These are phyloP conservation scores for Diploptera punctata DNA, from an alignment of 2,888 invertebrate species.

Conservation along the genomic window DNA sequence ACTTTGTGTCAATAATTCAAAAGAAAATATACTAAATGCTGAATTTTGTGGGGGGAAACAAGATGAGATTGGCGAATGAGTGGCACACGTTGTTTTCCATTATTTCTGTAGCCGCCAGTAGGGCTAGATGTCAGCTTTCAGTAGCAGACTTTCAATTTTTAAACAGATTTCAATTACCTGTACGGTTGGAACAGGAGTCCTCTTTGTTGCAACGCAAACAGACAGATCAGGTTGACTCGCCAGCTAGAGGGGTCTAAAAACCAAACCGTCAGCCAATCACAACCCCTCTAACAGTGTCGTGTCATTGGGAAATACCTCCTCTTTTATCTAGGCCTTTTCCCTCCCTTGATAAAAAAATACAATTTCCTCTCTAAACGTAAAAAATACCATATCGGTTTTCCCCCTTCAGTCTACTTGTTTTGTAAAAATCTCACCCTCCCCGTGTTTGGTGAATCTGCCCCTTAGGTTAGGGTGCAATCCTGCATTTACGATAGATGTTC, in stretches of 20 bases:
- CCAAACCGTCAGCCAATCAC: conserved; percentile 34
- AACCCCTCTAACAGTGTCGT: conserved; percentile 25
- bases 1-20: neutral
- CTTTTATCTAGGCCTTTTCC: conserved; percentile 14
- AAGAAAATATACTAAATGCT: conserved; percentile 9
- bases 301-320: conserved; percentile 27
- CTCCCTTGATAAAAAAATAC: conserved; percentile 8
- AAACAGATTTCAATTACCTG: conserved; percentile 42
- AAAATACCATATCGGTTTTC: conserved; percentile 21
- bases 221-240: conserved; percentile 26
- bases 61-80: neutral
- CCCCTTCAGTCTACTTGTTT: conserved; percentile 17
- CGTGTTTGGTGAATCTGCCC: neutral
- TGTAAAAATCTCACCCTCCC: conserved; percentile 22
- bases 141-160: conserved; percentile 41
- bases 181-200: conserved; percentile 40
- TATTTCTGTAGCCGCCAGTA: conserved; percentile 22
- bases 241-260: conserved; percentile 23
- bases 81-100: conserved; percentile 6
- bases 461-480: neutral
- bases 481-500: neutral
- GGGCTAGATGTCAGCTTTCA: conserved; percentile 37
- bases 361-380: conserved; percentile 25
- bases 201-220: conserved; percentile 40
- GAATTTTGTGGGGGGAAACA: conserved; percentile 12